A percentile compares a stretch with the other conserved stretches of the same genome.
Evolutionary conservation across 2,797 vertebrate genomes (phyloP).

Genomic region (Labroides dimidiatus): DNA sequence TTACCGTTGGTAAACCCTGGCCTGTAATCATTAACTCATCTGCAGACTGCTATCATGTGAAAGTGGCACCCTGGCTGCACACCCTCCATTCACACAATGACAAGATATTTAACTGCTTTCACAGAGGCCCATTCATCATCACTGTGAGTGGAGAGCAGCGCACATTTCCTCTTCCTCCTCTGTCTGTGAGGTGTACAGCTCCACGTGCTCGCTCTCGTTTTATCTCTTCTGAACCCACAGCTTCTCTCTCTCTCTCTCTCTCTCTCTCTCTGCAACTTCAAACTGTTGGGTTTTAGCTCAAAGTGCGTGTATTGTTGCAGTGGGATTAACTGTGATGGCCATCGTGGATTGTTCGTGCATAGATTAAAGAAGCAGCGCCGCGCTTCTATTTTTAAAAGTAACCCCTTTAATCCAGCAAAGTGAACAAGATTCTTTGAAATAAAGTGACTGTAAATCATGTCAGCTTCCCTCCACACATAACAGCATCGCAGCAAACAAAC

Average conservation of each 20-base stretch:
- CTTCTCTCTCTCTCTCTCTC: conserved; percentile 49
- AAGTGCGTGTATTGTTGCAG: conserved; percentile 38
- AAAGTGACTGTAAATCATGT: conserved; percentile 27
- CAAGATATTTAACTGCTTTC: conserved; percentile 62
- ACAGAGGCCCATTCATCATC: conserved; percentile 59
- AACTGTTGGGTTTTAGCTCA: conserved; percentile 52
- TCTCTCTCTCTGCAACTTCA: conserved; percentile 40
- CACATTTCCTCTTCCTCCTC: conserved; percentile 56
- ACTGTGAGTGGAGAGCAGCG: conserved; percentile 51
- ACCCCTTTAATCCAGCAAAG: conserved; percentile 55
- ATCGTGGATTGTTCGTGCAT: conserved; percentile 26
- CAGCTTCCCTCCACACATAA: conserved; percentile 29
- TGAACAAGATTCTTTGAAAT: conserved; percentile 56
- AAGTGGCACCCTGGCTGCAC: conserved; percentile 30
- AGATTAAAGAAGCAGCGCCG: conserved; percentile 56
- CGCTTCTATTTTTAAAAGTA: conserved; percentile 68
- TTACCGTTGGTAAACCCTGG: conserved; percentile 17
- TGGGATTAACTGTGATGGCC: conserved; percentile 63
- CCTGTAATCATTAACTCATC: conserved; percentile 47
- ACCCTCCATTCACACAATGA: conserved; percentile 40
- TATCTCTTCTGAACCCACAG: conserved; percentile 36
- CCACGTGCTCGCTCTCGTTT: conserved; percentile 37
- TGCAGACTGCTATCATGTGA: conserved; percentile 36
- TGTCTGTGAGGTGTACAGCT: conserved; percentile 63
- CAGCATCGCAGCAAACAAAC: conserved; percentile 8